A percentile compares a stretch with the other conserved stretches of the same genome.
Evolutionary conservation across 1,140 invertebrate genomes (phyloP).

Genomic region (Tenebrio molitor): DNA sequence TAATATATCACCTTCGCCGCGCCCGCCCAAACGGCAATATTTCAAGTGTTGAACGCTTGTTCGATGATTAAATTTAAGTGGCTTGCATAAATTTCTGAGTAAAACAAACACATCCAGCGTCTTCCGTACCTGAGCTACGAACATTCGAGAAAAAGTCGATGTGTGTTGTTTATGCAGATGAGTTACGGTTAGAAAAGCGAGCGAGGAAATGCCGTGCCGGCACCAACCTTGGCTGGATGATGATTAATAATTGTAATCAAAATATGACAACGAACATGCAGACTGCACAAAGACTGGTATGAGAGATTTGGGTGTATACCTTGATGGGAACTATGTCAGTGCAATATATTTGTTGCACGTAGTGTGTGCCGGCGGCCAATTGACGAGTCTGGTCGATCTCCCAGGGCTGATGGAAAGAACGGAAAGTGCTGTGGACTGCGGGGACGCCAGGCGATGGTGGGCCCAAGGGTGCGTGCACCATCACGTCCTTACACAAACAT

Average conservation of each 20-base stretch:
- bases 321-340: slow-evolving; percentile 80
- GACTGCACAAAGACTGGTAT: slow-evolving; percentile 39
- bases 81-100: slow-evolving; percentile 4
- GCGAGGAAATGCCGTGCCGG: slow-evolving; percentile 13
- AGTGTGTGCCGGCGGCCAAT: slow-evolving; percentile 65
- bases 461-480: slow-evolving; percentile 66
- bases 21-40: background rate
- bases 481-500: slow-evolving; percentile 67
- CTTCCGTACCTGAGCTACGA: background rate
- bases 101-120: background rate
- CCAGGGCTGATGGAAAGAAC: slow-evolving; percentile 72
- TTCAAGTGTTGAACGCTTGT: background rate
- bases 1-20: slow-evolving; percentile 6
- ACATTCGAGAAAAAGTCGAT: too few relatives aligned
- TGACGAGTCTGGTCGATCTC: slow-evolving; percentile 70
- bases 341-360: slow-evolving; percentile 68
- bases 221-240: slow-evolving; percentile 19
- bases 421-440: slow-evolving; percentile 69
- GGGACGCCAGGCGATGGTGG: slow-evolving; percentile 64
- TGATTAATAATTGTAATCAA: slow-evolving; percentile 30
- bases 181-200: slow-evolving; percentile 27
- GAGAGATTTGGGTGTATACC: slow-evolving; percentile 68
- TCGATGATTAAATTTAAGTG: slow-evolving; percentile 31
- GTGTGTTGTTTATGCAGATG: too few relatives aligned
- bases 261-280: slow-evolving; percentile 36